These are phyloP conservation scores for Pseudopleuronectes americanus DNA, from an alignment of 2,797 vertebrate genomes.

Conservation along the genomic window DNA sequence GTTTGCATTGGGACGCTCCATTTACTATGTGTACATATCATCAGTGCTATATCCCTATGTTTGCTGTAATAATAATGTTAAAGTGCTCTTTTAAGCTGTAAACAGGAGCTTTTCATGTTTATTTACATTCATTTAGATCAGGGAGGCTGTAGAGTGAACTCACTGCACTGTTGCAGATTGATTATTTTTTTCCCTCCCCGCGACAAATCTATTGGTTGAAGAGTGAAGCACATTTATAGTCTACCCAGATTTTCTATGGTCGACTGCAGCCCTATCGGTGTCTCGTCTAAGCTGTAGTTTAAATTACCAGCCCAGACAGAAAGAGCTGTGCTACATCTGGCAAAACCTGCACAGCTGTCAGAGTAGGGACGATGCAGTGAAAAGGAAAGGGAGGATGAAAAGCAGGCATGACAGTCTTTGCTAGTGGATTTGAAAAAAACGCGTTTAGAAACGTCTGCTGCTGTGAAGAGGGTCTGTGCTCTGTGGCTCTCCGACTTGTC, in stretches of 20 bases:
- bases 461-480: constrained; percentile 12
- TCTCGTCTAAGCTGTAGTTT: neutral
- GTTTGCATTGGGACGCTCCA: neutral
- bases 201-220: neutral
- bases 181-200: no score
- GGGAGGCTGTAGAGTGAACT: neutral
- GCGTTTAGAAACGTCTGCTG: constrained; percentile 1
- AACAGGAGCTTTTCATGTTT: neutral
- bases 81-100: neutral
- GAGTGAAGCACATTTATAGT: neutral
- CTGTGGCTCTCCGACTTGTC: neutral
- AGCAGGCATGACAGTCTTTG: constrained; percentile 37
- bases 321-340: neutral
- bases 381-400: constrained; percentile 26
- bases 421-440: constrained; percentile 19
- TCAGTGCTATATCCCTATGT: neutral
- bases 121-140: neutral
- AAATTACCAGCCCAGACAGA: neutral
- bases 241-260: neutral
- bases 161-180: no score
- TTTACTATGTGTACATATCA: neutral
- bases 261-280: neutral
- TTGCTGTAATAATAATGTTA: neutral
- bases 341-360: constrained; percentile 43
- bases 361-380: constrained; percentile 24